These are phyloP conservation scores for Acleris literana DNA, from an alignment of 2,888 invertebrate species.

Conservation along the genomic window DNA sequence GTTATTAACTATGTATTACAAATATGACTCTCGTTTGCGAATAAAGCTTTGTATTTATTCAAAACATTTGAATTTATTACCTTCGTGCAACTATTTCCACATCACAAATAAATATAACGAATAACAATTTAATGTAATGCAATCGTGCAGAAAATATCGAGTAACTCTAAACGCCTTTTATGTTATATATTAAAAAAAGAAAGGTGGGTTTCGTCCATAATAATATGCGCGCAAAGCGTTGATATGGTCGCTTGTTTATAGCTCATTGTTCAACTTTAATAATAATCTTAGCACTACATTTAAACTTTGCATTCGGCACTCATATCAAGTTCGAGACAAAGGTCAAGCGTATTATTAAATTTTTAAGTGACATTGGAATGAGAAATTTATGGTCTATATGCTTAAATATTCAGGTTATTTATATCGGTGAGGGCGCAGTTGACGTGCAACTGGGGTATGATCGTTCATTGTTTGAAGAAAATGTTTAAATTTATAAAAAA, in stretches of 20 bases:
- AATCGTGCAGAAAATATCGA: slow-evolving; percentile 35
- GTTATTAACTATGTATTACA: no score
- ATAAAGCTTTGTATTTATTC: neutral
- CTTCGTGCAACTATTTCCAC: slow-evolving; percentile 13
- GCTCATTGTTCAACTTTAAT: slow-evolving; percentile 72
- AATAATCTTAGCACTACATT: slow-evolving; percentile 70
- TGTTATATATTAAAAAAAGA: slow-evolving; percentile 67
- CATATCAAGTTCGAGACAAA: slow-evolving; percentile 61
- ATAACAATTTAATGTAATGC: slow-evolving; percentile 26
- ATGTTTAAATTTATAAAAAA: no score
- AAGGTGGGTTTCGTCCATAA: slow-evolving; percentile 57
- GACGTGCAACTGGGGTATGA: no score
- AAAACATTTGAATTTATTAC: slow-evolving; percentile 6
- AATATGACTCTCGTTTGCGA: no score
- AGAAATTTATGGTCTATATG: slow-evolving; percentile 45
- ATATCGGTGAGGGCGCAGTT: slow-evolving; percentile 14
- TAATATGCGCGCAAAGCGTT: slow-evolving; percentile 66
- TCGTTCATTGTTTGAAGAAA: no score
- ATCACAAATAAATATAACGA: slow-evolving; percentile 7
- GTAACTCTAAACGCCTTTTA: slow-evolving; percentile 46
- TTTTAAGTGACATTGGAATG: slow-evolving; percentile 43
- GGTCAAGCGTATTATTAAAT: slow-evolving; percentile 57
- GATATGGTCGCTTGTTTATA: slow-evolving; percentile 75
- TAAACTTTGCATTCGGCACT: slow-evolving; percentile 62
- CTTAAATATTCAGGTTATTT: slow-evolving; percentile 36